Evolutionary conservation across 1,140 invertebrate species (phyloP), one percentile per base, ranked within the genome.

Genomic region (Heliconius congener): DNA sequence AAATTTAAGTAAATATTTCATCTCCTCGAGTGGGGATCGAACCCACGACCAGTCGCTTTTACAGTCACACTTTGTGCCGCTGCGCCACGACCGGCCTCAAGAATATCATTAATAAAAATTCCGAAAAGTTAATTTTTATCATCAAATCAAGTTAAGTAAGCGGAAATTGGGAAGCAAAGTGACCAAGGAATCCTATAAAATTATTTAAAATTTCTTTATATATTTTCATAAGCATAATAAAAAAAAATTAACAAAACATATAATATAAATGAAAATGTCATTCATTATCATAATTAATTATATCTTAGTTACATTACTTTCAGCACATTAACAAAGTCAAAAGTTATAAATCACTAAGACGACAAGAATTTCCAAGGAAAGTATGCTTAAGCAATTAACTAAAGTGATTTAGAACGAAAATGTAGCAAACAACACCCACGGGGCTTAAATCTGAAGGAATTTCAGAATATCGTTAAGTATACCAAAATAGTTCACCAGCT

Each of bases 321-420:
- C 74, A 77, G 76, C 42, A 77, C 79, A 74, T 81, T 73, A 74
- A n/a, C 39, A 73, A 80, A 83, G 79, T 80, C 79, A 83, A 82
- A 73, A 79, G 77, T 74, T 52, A 81, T 86, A 85, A 88, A 87
- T 87, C 82, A 84, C 75, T 66, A 27, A 23, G 50, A 78, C 72
- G 77, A 80, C 73, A 82, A 86, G 83, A 78, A 82, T 87, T 84
- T 85, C 79, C 80, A 83, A 76, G 78, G 81, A 88, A 81, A 83
- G 83, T 82, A 87, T 86, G 82, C 85, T 82, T 82, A 75, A 79
- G 83, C 84, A 88, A 88, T 88, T 87, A 88, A 86, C 84, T 55
- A 81, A 83, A 82, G 81, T 87, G 85, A 87, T 86, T 88, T 86
- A 87, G 83, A 78, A 83, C 70, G 57, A 72, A 75, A 80, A 60